Base-by-base conservation (phyloP, 2,888 invertebrate species). In the Spisula subtruncata region DNA sequence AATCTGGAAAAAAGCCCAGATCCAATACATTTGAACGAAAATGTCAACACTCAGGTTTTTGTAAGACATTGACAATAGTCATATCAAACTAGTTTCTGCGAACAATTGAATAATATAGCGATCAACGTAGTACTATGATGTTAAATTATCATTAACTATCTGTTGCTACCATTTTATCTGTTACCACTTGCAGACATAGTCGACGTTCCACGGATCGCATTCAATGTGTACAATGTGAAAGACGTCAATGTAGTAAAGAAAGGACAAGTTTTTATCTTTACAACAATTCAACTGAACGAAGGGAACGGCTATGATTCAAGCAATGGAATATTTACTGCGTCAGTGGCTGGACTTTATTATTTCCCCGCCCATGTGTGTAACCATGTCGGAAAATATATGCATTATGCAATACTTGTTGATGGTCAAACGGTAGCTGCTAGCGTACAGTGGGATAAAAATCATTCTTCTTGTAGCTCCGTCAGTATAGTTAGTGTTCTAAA, bases 331-430 rank as follows among this genome's bases (percentile, higher is more conserved):
- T 66, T 66, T 66, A 66, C 60, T 25, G 60, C 60, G 6, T 25
- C 60, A 25, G 60, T 66, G n/a, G 60, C 60, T 25, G 60, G 60
- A 66, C 60, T 66, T n/a, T 66, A 66, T 66, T 25, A 66, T 12
- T 66, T 66, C n/a, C 6, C 60, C 10, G 25, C 60, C 8, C n/a
- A 66, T 0, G 60, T 66, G n/a, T 66, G 60, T 66, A 66, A n/a
- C n/a, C 2, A 10, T 0, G 10, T 0, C 10, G 60, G 60, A 66
- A 66, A 66, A 25, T 25, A 66, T 6, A 8, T 66, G 12, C 25
- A 25, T 6, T 66, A 25, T 66, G 60, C 25, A 6, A 66, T 66
- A 25, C 8, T 8, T 8, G 25, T 66, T 66, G 60, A 66, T n/a
- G 60, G 8, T 25, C 20, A 25, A 25, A 25, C 25, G 60, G 25